These are phyloP conservation scores for Zaprionus davidi DNA, from an alignment of 1,140 invertebrate species.

Conservation along the genomic window DNA sequence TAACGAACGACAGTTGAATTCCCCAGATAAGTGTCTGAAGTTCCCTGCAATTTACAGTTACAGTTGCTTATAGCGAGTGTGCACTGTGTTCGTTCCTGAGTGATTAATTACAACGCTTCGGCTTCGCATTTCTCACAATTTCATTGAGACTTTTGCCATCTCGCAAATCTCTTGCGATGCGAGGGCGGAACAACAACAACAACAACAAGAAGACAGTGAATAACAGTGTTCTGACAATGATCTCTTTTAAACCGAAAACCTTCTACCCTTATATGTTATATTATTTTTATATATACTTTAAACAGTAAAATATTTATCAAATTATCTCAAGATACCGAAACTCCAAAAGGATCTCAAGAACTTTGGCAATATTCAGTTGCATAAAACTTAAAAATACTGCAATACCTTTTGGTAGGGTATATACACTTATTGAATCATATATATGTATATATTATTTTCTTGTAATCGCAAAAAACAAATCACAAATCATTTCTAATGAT, in stretches of 20 bases:
- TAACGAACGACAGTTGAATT: background rate
- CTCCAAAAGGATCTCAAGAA: too few species aligned
- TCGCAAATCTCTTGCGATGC: conserved; percentile 1
- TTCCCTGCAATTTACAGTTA: background rate
- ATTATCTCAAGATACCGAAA: too few species aligned
- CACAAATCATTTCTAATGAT: background rate
- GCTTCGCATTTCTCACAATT: conserved; percentile 49
- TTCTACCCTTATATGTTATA: background rate
- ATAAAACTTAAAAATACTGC: too few species aligned
- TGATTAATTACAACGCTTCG: conserved; percentile 47
- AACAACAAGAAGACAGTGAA: background rate
- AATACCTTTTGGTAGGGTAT: background rate
- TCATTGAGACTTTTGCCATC: conserved; percentile 36
- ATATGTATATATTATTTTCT: background rate
- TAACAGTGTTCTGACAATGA: background rate
- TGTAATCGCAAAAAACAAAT: background rate
- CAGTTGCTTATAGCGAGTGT: background rate
- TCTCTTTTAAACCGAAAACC: background rate
- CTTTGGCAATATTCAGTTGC: too few species aligned
- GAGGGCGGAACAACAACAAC: conserved; percentile 15
- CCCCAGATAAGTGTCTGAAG: background rate
- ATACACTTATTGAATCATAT: background rate
- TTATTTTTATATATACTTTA: too few species aligned
- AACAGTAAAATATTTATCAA: too few species aligned
- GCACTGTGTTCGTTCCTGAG: conserved; percentile 28